phyloP scores from a whole-genome alignment of 2,113 vertebrate genomes.

The Hyperopisus bebe region DNA sequence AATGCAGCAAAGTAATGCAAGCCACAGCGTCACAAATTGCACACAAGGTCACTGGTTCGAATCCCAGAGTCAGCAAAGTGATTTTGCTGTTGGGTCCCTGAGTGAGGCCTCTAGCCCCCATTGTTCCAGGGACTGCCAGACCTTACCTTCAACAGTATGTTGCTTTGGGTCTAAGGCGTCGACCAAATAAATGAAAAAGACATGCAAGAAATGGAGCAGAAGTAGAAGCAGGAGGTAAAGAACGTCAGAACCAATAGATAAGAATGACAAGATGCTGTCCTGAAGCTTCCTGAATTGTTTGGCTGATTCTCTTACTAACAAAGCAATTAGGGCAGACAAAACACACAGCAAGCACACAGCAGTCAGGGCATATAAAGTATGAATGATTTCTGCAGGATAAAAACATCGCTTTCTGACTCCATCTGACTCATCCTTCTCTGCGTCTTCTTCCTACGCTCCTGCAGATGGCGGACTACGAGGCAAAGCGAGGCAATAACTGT shows the following conservation, averaged over 20 bases:
- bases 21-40: neutral
- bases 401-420: neutral
- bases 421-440: neutral
- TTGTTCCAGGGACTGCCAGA: neutral
- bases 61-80: neutral
- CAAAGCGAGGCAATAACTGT: neutral
- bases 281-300: neutral
- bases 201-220: neutral
- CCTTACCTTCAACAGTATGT: neutral
- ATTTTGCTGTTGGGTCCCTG: neutral
- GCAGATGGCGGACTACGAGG: neutral
- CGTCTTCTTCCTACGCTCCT: neutral
- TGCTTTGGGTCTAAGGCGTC: neutral
- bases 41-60: neutral
- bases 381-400: neutral
- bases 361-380: neutral
- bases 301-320: neutral
- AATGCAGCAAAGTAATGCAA: neutral
- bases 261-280: neutral
- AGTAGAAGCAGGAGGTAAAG: neutral
- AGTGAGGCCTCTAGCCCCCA: neutral
- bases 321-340: neutral
- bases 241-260: neutral
- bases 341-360: neutral
- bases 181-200: neutral